Conservation (phyloP, 2,888 invertebrate species). For the Brachyptera putata region DNA sequence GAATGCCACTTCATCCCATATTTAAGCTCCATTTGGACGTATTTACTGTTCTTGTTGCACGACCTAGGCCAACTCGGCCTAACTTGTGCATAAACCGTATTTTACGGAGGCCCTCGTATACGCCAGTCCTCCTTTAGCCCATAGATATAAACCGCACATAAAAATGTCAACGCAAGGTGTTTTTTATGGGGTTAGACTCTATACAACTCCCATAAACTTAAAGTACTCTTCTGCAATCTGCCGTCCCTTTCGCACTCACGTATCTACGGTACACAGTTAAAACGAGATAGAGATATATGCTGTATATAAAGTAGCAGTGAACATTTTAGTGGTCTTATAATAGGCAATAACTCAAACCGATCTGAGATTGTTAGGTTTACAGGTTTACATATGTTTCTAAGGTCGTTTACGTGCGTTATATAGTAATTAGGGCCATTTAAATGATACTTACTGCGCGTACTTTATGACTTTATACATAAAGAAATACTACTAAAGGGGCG, state of each 20-base stretch:
- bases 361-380: slow-evolving; percentile 18
- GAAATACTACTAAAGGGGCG: not conserved
- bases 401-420: slow-evolving; percentile 14
- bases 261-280: not conserved
- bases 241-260: slow-evolving; percentile 1
- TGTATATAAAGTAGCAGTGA: slow-evolving; percentile 6
- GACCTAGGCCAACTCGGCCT: not conserved
- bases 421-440: slow-evolving; percentile 19
- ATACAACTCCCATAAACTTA: slow-evolving; percentile 21
- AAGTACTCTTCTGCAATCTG: slow-evolving; percentile 19
- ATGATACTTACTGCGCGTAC: slow-evolving; percentile 7
- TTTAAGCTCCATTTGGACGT: too few relatives aligned
- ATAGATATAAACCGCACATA: slow-evolving; percentile 14
- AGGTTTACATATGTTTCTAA: slow-evolving; percentile 16
- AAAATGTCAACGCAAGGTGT: slow-evolving; percentile 17
- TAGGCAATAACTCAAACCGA: slow-evolving; percentile 19
- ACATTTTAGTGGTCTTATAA: slow-evolving; percentile 18
- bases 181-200: slow-evolving; percentile 20
- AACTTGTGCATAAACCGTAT: too few relatives aligned
- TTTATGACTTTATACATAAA: slow-evolving; percentile 13
- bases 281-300: not conserved
- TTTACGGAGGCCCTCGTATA: too few relatives aligned
- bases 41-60: too few relatives aligned
- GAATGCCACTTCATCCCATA: too few relatives aligned
- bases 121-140: slow-evolving; percentile 2